Base-by-base conservation (phyloP, 1,140 invertebrate species). In the Drosophila seguyi region DNA sequence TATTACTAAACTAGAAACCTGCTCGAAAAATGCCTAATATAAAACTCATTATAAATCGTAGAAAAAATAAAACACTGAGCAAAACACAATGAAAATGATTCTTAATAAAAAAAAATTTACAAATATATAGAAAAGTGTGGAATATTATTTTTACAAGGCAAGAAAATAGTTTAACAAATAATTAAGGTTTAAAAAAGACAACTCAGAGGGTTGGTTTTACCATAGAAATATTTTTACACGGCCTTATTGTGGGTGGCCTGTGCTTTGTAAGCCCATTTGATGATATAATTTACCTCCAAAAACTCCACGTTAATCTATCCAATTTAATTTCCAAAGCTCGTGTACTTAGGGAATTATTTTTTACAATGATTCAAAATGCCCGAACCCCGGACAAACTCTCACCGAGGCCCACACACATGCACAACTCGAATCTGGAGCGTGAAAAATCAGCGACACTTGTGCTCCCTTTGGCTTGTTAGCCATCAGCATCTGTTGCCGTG, bases 391-490 rank as follows among this genome's bases (percentile, higher is more conserved):
- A 44, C 14, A 53, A 29, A 66, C 67, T 73, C 55, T 25, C n/a
- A 45, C 45, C 47, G 31, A 53, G 18, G 29, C 34, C 39, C 57
- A 31, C 36, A 66, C 45, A 47, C 55, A 56, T 53, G 31, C 27
- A 68, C 31, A 57, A 45, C 52, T 53, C 41, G 75, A 67, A 87
- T 77, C 50, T 87, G 50, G 76, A 87, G 83, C 79, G 83, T 88
- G 79, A 87, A 88, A 83, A 87, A 87, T 83, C 84, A 69, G 72
- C 75, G 53, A 83, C 79, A 83, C 62, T 82, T 67, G 75, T 55
- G 75, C 69, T 52, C 71, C 62, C 74, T 47, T 81, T 71, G 67
- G 83, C 75, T 79, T 87, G 83, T 86, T 81, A 79, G 69, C 79
- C 63, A 59, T 63, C 71, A 75, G 66, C 79, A 80, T 79, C 79